Conservation (phyloP, 2,888 invertebrate species). For the Muschampia plurimacula region DNA sequence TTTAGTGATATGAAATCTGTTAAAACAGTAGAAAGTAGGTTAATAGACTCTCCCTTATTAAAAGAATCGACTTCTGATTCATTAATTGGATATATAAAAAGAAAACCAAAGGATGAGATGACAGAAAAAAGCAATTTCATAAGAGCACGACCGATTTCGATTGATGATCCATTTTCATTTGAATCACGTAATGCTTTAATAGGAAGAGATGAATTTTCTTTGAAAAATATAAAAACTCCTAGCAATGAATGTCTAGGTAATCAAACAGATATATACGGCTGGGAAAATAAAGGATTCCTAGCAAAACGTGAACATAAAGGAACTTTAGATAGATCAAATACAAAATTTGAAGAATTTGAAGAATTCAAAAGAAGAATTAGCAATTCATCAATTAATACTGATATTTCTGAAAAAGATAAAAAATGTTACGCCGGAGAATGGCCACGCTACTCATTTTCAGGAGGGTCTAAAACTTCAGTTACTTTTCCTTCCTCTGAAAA, state of each 20-base stretch:
- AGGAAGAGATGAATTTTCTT: conserved; percentile 57
- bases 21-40: conserved; percentile 57
- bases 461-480: conserved; percentile 62
- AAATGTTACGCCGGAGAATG: conserved; percentile 62
- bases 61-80: conserved; percentile 81
- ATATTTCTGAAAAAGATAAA: conserved; percentile 52
- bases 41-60: conserved; percentile 68
- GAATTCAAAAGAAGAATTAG: conserved; percentile 58
- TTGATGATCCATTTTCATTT: conserved; percentile 79
- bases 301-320: conserved; percentile 69
- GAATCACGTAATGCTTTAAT: conserved; percentile 61
- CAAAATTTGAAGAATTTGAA: conserved; percentile 51
- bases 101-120: conserved; percentile 55
- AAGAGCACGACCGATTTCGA: conserved; percentile 75
- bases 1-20: conserved; percentile 51
- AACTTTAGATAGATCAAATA: conserved; percentile 56
- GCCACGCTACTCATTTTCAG: conserved; percentile 72
- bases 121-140: conserved; percentile 67
- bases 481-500: conserved; percentile 68
- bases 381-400: conserved; percentile 54
- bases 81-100: conserved; percentile 72
- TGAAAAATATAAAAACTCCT: conserved; percentile 69
- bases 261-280: conserved; percentile 81
- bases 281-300: conserved; percentile 83
- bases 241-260: conserved; percentile 74